A percentile compares a stretch with the other conserved stretches of the same genome.
Conservation (phyloP, 2,113 vertebrate genomes). For the Hippocampus guttulatus region DNA sequence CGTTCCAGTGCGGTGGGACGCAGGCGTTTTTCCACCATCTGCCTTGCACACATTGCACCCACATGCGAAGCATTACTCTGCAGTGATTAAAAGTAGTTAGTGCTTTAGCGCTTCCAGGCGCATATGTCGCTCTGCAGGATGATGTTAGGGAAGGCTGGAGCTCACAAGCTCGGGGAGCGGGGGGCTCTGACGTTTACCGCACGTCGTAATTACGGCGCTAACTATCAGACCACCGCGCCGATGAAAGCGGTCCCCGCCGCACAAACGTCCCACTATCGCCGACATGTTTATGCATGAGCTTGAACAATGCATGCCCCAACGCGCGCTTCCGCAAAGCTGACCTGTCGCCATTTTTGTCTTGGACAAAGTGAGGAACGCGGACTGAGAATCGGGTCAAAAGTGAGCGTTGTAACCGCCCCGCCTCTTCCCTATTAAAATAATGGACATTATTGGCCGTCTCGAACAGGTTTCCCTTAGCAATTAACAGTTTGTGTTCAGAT, state of each 20-base stretch:
- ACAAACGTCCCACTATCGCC: constrained; percentile 59
- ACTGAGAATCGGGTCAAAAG: too few species aligned
- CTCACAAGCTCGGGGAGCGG: constrained; percentile 18
- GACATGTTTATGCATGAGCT: constrained; percentile 47
- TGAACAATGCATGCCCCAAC: constrained; percentile 30
- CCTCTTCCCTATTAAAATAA: too few species aligned
- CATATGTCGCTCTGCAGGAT: constrained; percentile 36
- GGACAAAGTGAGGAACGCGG: too few species aligned
- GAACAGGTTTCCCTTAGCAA: too few species aligned
- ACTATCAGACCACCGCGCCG: constrained; percentile 65
- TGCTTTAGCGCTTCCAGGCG: constrained; percentile 62
- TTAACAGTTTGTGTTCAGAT: too few species aligned
- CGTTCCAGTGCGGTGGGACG: constrained; percentile 32
- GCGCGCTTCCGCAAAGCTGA: constrained; percentile 20
- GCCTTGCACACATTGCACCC: constrained; percentile 53
- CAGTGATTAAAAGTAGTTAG: constrained; percentile 66
- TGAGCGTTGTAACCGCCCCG: too few species aligned
- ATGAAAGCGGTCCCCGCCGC: constrained; percentile 54
- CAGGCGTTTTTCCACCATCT: not conserved
- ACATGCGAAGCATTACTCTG: constrained; percentile 63
- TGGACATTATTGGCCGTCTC: too few species aligned
- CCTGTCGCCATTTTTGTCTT: constrained; percentile 1
- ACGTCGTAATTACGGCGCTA: constrained; percentile 56
- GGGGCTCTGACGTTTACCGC: constrained; percentile 48
- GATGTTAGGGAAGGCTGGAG: constrained; percentile 57